phyloP scores from a whole-genome alignment of 1,140 invertebrate species.

The Acromyrmex charruanus region DNA sequence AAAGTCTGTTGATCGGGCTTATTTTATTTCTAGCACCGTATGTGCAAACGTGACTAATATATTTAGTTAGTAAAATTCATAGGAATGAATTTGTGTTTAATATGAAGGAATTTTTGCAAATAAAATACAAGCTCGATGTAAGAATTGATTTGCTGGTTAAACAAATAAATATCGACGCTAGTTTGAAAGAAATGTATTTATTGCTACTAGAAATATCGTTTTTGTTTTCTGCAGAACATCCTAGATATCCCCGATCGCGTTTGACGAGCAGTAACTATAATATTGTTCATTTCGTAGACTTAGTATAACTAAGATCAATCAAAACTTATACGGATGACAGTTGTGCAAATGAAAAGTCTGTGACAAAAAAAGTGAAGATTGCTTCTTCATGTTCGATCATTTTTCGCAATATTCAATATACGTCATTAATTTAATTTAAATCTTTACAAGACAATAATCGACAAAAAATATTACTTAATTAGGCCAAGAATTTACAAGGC shows the following conservation, averaged over 20 bases:
- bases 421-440: conserved; percentile 31
- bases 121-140: conserved; percentile 29
- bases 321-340: conserved; percentile 32
- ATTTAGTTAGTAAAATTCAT: neutral
- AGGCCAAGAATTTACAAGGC: conserved; percentile 48
- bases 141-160: conserved; percentile 55
- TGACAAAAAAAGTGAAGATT: conserved; percentile 36
- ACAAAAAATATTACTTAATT: conserved; percentile 30
- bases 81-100: conserved; percentile 14
- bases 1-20: conserved; percentile 68
- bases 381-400: neutral
- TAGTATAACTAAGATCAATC: conserved; percentile 64
- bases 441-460: neutral
- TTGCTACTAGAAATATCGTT: conserved; percentile 66
- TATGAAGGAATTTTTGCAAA: conserved; percentile 9
- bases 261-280: conserved; percentile 64
- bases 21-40: conserved; percentile 3
- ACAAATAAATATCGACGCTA: conserved; percentile 58
- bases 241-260: conserved; percentile 17
- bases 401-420: conserved; percentile 18
- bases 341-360: neutral
- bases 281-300: conserved; percentile 41
- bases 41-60: neutral
- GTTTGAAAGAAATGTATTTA: conserved; percentile 76
- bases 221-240: conserved; percentile 48